Base-by-base conservation (phyloP, 2,113 vertebrate genomes). In the Pionites leucogaster region DNA sequence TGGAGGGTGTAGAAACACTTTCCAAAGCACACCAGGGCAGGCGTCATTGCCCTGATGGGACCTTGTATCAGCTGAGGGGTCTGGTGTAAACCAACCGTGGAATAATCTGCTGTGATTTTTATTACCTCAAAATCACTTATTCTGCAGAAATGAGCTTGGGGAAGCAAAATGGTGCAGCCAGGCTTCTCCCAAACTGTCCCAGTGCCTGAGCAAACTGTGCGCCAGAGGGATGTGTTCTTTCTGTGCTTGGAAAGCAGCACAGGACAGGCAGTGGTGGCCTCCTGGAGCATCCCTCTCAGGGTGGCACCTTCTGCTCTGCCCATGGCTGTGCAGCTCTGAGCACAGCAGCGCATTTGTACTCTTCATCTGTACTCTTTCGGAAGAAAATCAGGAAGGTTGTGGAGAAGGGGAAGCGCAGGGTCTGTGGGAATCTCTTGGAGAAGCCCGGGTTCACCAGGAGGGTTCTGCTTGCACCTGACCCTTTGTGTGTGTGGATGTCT, bases 21-120 rank as follows among this genome's bases (percentile, higher is more conserved):
- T 71, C 44, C 72, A 33, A 86, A 93, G 42, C 17, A 50, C 46
- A 47, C 11, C 28, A 63, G 46, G 68, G 25, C 60, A 50, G 35
- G 35, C 3, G 1, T 63, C 52, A 0, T 64, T 69, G 55, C 23
- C 33, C 53, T n/a, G 41, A 41, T 52, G 22, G 37, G 33, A 15
- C 5, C 3, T 13, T 25, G 20, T 49, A 44, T 55, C 22, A 46
- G 29, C 44, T 44, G 33, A 82, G 70, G 67, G 75, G 19, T 62
- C 88, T 72, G 63, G 37, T 53, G 67, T 81, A 33, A 86, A 67
- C 52, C 31, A 64, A 15, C 22, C 42, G 28, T 2, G 1, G 86
- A 83, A 57, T 77, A 70, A 90, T 74, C 53, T 57, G 24, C 37
- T 74, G 49, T 33, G n/a, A 46, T 80, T 94, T 94, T 68, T 25